Percentiles rank a stretch among this genome's conserved stretches.
These are phyloP conservation scores for Sorex fumeus DNA, from an alignment of 2,113 vertebrate species.

Conservation along the genomic window DNA sequence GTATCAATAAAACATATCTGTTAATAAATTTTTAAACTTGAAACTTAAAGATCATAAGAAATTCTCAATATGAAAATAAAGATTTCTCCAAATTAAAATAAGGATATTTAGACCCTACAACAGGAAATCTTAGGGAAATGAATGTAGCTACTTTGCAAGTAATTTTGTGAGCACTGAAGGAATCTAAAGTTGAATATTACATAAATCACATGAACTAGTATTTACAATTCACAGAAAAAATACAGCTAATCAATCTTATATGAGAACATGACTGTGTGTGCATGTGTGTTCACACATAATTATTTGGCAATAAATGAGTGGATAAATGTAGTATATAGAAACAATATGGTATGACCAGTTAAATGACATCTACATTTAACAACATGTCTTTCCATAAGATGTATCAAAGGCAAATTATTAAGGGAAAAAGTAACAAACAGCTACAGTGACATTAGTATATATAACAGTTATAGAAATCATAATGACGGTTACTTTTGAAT, in stretches of 20 bases:
- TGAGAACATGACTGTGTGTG: not conserved
- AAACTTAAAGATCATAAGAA: not conserved
- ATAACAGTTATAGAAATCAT: slow-evolving; percentile 1
- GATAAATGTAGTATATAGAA: not conserved
- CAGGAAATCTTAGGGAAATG: slow-evolving; percentile 18
- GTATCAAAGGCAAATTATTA: not conserved
- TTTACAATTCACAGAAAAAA: not conserved
- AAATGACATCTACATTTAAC: not conserved
- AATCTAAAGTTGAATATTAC: slow-evolving; percentile 1
- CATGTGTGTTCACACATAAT: not conserved
- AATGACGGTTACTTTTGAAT: not conserved
- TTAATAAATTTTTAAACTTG: not conserved
- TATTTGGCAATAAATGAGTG: not conserved
- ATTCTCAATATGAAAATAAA: not conserved
- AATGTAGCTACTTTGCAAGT: not conserved
- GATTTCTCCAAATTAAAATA: slow-evolving; percentile 34
- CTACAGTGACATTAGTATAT: not conserved
- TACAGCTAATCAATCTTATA: not conserved
- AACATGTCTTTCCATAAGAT: not conserved
- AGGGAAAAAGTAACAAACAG: not conserved
- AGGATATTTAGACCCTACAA: not conserved
- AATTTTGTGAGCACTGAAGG: not conserved
- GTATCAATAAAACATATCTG: not conserved
- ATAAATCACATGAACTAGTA: not conserved
- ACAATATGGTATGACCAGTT: not conserved